Evolutionary conservation across 1,140 invertebrate species (phyloP).

Genomic region (Neodiprion fabricii): DNA sequence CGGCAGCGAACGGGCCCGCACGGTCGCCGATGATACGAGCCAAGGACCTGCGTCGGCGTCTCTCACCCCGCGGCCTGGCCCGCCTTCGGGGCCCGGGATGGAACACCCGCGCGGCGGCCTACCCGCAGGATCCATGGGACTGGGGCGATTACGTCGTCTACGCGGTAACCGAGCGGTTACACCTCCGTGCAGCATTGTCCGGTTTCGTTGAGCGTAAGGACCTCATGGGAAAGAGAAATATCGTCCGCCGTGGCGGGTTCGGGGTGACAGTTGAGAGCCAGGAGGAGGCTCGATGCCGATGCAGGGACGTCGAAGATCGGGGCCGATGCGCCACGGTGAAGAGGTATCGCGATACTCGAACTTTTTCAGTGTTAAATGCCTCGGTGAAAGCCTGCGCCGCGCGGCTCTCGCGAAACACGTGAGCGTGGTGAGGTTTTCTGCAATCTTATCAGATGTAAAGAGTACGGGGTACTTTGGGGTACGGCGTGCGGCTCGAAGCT

Average conservation of each 20-base stretch:
- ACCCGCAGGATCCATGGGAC: background rate
- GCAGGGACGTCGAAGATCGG: no score
- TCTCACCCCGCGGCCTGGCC: background rate
- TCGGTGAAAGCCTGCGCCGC: no score
- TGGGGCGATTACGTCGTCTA: background rate
- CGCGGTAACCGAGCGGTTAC: background rate
- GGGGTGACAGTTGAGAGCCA: background rate
- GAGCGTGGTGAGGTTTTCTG: background rate
- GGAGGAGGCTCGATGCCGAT: background rate
- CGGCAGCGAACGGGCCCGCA: slow-evolving; percentile 22
- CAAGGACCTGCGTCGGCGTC: slow-evolving; percentile 15
- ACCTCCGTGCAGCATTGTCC: background rate
- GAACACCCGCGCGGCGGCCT: background rate
- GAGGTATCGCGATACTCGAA: no score
- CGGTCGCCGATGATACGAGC: slow-evolving; percentile 22
- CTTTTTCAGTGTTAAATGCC: no score
- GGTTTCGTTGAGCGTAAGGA: background rate
- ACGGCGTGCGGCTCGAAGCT: background rate
- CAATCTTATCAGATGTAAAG: background rate
- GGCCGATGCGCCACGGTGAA: no score
- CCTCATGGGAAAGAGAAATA: slow-evolving; percentile 5
- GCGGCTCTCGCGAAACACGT: no score
- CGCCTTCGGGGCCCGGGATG: background rate
- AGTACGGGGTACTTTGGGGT: background rate
- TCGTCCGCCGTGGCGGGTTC: background rate